Conservation (phyloP, 2,113 vertebrate genomes). For the Nycticebus coucang region DNA sequence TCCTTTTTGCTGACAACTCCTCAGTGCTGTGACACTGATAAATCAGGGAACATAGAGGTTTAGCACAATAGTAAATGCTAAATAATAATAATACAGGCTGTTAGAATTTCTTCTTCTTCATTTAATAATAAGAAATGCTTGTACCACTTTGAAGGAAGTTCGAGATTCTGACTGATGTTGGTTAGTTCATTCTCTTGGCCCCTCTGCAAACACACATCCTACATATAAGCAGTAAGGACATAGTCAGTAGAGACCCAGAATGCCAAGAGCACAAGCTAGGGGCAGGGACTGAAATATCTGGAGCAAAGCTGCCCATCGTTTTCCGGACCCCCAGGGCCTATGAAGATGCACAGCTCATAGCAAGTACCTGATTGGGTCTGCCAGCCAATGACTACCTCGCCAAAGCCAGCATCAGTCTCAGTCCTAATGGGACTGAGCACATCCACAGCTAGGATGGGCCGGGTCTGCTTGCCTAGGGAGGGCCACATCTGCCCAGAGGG, state of each 20-base stretch:
- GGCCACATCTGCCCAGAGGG: background rate
- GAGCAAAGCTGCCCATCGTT: background rate
- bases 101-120: background rate
- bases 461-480: background rate
- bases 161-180: background rate
- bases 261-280: background rate
- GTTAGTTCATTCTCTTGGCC: background rate
- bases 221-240: background rate
- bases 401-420: background rate
- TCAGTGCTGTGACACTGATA: background rate
- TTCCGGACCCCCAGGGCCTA: background rate
- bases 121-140: background rate
- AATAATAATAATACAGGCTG: background rate
- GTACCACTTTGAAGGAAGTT: background rate
- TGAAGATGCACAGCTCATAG: background rate
- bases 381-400: background rate
- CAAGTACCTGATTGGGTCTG: background rate
- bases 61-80: background rate
- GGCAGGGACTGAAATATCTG: background rate
- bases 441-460: background rate
- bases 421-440: too few relatives aligned
- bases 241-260: background rate
- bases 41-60: background rate
- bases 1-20: background rate
- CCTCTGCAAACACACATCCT: background rate